Base-by-base conservation (phyloP, 2,113 vertebrate species). In the Grallaria varia region DNA sequence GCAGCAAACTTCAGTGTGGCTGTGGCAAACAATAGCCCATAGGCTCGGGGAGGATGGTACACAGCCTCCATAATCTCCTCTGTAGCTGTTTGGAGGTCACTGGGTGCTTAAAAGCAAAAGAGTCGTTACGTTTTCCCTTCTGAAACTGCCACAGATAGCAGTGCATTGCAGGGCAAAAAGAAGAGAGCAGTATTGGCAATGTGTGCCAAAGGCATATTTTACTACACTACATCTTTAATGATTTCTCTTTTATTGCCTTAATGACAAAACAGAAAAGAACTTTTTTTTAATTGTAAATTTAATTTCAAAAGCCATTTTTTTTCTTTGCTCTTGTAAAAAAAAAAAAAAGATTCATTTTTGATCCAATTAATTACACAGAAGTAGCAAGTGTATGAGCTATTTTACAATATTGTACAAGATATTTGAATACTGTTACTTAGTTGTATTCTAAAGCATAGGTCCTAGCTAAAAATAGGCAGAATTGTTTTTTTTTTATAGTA, bases 271-370 rank as follows among this genome's bases (percentile, higher is more conserved):
- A 58, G 9, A 21, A 78, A 69, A 44, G 8, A 8, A 35, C 58
- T 87, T 76, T 2, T 84, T 67, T 39, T 58, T n/a, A n/a, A 53
- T 53, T 92, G 25, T 76, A 66, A 80, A 72, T 47, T 72, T 72
- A 39, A 18, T 77, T 92, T 76, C 28, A 87, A 55, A 63, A 50
- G 27, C 14, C 74, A 6, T 49, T n/a, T 71, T 50, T 81, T 90
- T 52, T 25, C 5, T 53, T 94, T 66, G 4, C 11, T 37, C 0
- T 83, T n/a, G 35, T 25, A 55, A 35, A 63, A 72, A 50, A 33
- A 3, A 0, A 8, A 72, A 50, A 33, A 3, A 0, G 7, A 20
- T 16, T 4, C 0, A 11, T 33, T 76, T 56, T 31, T 4, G 68
- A 79, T 49, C 14, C 55, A 68, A 18, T 62, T 62, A 75, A 44